These are phyloP conservation scores for Amiota communis DNA, from an alignment of 2,888 invertebrate genomes.

Conservation along the genomic window DNA sequence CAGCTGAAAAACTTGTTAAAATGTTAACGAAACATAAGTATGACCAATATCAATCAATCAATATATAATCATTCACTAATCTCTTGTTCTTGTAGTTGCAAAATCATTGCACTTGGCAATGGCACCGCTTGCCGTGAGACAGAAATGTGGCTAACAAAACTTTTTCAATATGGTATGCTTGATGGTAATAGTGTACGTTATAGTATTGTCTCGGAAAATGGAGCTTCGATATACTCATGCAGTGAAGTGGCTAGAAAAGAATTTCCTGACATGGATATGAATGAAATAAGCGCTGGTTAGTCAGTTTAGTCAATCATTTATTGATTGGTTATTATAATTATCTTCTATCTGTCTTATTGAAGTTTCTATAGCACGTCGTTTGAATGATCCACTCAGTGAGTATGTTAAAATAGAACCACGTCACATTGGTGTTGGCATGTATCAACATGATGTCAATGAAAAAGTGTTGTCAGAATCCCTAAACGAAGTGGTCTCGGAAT, in stretches of 20 bases:
- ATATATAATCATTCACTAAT: too few species aligned
- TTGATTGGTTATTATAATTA: conserved; percentile 16
- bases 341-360: not conserved
- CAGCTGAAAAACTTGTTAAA: conserved; percentile 69
- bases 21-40: conserved; percentile 78
- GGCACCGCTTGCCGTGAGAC: conserved; percentile 93
- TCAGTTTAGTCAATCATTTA: too few species aligned
- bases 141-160: conserved; percentile 80
- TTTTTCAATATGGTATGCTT: conserved; percentile 77
- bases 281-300: conserved; percentile 83
- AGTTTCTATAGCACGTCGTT: conserved; percentile 87
- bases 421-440: conserved; percentile 95
- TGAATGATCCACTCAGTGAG: conserved; percentile 93
- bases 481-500: conserved; percentile 88
- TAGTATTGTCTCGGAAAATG: conserved; percentile 91
- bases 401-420: conserved; percentile 94
- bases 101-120: conserved; percentile 91
- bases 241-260: conserved; percentile 89
- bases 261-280: conserved; percentile 87
- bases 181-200: conserved; percentile 76
- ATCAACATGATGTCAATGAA: conserved; percentile 91
- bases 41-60: conserved; percentile 34
- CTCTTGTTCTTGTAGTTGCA: conserved; percentile 76
- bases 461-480: conserved; percentile 83
- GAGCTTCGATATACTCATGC: conserved; percentile 94